phyloP scores from a whole-genome alignment of 2,797 vertebrate species.

The Trachops cirrhosus region DNA sequence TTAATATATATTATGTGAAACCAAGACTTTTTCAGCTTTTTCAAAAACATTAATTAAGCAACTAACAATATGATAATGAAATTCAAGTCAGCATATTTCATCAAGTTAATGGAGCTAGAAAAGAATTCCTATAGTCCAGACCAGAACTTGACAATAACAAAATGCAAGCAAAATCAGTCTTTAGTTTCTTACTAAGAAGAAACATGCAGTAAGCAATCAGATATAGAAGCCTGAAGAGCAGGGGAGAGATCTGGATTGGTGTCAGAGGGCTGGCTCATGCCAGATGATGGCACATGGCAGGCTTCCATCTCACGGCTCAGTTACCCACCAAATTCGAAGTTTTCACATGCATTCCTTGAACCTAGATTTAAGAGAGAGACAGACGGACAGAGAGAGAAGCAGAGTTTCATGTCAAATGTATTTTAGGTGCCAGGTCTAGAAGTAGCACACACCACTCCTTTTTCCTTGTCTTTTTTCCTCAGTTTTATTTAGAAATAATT shows the following conservation, averaged over 20 bases:
- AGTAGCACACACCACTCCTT: not conserved
- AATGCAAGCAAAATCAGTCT: not conserved
- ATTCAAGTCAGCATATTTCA: constrained; percentile 12
- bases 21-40: not conserved
- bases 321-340: not conserved
- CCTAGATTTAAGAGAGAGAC: not conserved
- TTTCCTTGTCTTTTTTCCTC: not conserved
- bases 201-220: not conserved
- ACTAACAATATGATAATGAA: not conserved
- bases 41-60: constrained; percentile 2
- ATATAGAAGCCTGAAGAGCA: not conserved
- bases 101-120: constrained; percentile 36
- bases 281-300: not conserved
- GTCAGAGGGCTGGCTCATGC: not conserved
- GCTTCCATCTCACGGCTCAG: not conserved
- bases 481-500: not conserved
- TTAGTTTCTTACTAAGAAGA: not conserved
- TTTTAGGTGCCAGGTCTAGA: not conserved
- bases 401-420: not conserved
- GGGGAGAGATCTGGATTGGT: not conserved
- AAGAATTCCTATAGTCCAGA: not conserved
- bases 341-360: not conserved
- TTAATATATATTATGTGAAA: constrained; percentile 14
- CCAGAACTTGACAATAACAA: not conserved
- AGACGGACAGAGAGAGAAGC: not conserved